phyloP scores from a whole-genome alignment of 2,888 invertebrate species.

The Agriopis aurantiaria region DNA sequence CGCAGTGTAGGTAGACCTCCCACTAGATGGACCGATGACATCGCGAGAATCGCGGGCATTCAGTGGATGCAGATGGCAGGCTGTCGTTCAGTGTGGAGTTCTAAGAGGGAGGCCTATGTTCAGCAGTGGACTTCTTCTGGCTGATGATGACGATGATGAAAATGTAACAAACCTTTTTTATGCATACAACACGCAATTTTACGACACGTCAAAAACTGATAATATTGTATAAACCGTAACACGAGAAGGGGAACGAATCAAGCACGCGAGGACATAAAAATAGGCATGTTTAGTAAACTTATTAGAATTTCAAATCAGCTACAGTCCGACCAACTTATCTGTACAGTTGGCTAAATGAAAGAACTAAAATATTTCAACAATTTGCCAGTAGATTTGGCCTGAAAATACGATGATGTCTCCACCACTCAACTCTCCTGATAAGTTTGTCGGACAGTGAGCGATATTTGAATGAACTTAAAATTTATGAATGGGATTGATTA shows the following conservation, averaged over 20 bases:
- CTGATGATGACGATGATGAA: no score
- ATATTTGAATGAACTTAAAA: slow-evolving; percentile 15
- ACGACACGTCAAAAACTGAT: background rate
- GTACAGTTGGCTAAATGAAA: background rate
- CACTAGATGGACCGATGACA: no score
- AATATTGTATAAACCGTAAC: background rate
- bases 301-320: slow-evolving; percentile 13
- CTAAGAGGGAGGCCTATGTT: no score
- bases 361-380: background rate
- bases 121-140: no score
- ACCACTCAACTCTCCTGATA: background rate
- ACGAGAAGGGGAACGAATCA: slow-evolving; percentile 13
- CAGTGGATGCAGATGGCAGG: no score
- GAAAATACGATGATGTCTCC: background rate
- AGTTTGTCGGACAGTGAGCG: background rate
- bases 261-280: slow-evolving; percentile 11
- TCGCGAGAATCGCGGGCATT: no score
- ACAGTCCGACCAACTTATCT: background rate
- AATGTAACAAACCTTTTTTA: background rate
- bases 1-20: no score
- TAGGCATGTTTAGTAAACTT: background rate
- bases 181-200: background rate
- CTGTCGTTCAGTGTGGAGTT: no score
- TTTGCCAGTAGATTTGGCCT: background rate
- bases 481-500: slow-evolving; percentile 12